phyloP scores from a whole-genome alignment of 2,113 vertebrate species.

The Onychostruthus taczanowskii region DNA sequence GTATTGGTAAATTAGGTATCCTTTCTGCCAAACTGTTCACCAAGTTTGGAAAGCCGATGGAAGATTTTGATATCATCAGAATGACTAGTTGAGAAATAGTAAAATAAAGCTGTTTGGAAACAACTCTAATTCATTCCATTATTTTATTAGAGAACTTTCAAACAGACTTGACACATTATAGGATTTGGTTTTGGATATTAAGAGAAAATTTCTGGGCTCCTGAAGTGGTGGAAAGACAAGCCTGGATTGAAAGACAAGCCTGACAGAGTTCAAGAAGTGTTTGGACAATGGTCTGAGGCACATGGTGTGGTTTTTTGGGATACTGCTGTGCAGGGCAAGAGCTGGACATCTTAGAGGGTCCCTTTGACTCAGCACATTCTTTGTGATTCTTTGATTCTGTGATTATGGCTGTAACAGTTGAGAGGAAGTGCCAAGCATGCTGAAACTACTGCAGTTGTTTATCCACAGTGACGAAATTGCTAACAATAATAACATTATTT shows the following conservation, averaged over 20 bases:
- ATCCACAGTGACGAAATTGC: not conserved
- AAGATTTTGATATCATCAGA: slow-evolving; percentile 3
- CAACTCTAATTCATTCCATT: not conserved
- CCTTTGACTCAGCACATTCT: not conserved
- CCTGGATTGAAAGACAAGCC: not conserved
- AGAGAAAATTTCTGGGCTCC: not conserved
- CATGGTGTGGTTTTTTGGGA: not conserved
- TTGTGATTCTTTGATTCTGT: not conserved
- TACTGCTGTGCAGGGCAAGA: accelerated
- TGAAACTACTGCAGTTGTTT: not conserved
- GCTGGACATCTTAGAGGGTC: too few relatives aligned
- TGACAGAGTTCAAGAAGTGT: not conserved
- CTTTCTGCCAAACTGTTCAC: not conserved
- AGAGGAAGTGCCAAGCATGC: not conserved
- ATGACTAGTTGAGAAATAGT: not conserved
- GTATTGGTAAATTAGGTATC: not conserved
- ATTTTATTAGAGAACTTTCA: not conserved
- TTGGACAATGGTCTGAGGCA: not conserved
- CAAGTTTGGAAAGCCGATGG: not conserved
- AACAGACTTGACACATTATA: not conserved
- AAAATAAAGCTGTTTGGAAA: not conserved
- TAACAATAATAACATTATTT: not conserved
- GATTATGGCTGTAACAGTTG: not conserved
- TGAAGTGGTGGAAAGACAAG: not conserved
- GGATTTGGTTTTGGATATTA: not conserved